phyloP scores from a whole-genome alignment of 1,140 invertebrate species.

The Micrasema minimum region DNA sequence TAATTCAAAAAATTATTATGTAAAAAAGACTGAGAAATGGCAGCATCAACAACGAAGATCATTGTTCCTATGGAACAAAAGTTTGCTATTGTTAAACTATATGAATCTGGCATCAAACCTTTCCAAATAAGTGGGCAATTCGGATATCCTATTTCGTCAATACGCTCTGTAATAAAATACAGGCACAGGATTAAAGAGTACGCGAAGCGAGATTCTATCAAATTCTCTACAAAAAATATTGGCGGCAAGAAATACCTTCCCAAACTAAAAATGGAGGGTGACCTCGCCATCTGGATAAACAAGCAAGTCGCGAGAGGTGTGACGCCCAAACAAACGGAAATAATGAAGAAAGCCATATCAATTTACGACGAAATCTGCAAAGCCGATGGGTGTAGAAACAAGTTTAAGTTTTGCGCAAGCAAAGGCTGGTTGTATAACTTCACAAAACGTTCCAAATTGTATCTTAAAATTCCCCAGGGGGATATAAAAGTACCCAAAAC shows the following conservation, averaged over 20 bases:
- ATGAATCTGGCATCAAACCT: background rate
- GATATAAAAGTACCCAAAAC: background rate
- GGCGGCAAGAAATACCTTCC: background rate
- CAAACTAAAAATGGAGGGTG: constrained; percentile 25
- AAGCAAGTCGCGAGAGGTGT: background rate
- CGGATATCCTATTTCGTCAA: background rate
- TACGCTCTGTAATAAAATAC: background rate
- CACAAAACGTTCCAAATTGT: background rate
- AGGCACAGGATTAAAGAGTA: background rate
- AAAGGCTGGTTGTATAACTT: constrained; percentile 36
- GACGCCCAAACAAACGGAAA: background rate
- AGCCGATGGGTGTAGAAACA: background rate
- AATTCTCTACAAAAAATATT: background rate
- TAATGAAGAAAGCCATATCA: constrained; percentile 20
- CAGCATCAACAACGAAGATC: background rate
- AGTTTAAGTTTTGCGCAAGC: constrained; percentile 16
- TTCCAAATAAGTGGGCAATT: background rate
- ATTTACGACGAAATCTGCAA: constrained; percentile 9
- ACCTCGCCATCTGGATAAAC: constrained; percentile 1
- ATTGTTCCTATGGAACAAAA: constrained; percentile 18
- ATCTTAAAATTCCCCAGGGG: background rate
- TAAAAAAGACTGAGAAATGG: too few species aligned
- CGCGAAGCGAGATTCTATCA: background rate
- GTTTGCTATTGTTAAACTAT: constrained; percentile 2
- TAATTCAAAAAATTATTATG: too few species aligned